Conservation (phyloP, 1,140 invertebrate genomes). For the Halesus radiatus region DNA sequence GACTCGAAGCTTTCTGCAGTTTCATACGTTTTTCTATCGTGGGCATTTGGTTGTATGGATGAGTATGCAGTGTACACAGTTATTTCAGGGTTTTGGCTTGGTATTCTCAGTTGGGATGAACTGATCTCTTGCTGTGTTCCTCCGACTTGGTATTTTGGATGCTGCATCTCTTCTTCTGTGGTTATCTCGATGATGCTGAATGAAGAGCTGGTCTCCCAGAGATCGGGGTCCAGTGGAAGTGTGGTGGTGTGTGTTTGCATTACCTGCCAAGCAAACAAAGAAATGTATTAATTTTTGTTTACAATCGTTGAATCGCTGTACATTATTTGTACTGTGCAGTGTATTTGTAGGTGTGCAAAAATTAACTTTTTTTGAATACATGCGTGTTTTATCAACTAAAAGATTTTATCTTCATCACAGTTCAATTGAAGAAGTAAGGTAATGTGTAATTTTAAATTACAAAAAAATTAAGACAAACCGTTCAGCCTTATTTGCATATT, state of each 20-base stretch:
- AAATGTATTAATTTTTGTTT: neutral
- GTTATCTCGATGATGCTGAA: slow-evolving; percentile 51
- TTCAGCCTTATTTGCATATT: too few relatives aligned
- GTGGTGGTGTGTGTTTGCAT: slow-evolving; percentile 49
- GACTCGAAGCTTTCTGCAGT: neutral
- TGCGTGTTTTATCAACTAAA: too few relatives aligned
- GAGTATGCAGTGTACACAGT: slow-evolving; percentile 52
- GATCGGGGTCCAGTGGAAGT: slow-evolving; percentile 45
- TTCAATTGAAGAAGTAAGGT: too few relatives aligned
- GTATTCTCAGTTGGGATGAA: slow-evolving; percentile 52
- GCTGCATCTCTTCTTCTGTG: slow-evolving; percentile 51
- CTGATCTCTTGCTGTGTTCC: slow-evolving; percentile 54
- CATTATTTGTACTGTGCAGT: too few relatives aligned
- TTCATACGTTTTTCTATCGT: slow-evolving; percentile 25
- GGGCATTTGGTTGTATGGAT: slow-evolving; percentile 15
- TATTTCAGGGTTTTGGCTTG: slow-evolving; percentile 50
- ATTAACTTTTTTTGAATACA: too few relatives aligned
- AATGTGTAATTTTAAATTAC: too few relatives aligned
- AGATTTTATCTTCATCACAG: too few relatives aligned
- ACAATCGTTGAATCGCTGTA: neutral
- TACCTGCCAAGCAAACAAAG: slow-evolving; percentile 32
- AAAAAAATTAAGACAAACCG: too few relatives aligned
- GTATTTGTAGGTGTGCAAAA: too few relatives aligned
- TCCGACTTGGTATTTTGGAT: slow-evolving; percentile 52
- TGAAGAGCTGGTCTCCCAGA: slow-evolving; percentile 50